Evolutionary conservation across 2,113 vertebrate genomes (phyloP).

Genomic region (Quiscalus mexicanus): DNA sequence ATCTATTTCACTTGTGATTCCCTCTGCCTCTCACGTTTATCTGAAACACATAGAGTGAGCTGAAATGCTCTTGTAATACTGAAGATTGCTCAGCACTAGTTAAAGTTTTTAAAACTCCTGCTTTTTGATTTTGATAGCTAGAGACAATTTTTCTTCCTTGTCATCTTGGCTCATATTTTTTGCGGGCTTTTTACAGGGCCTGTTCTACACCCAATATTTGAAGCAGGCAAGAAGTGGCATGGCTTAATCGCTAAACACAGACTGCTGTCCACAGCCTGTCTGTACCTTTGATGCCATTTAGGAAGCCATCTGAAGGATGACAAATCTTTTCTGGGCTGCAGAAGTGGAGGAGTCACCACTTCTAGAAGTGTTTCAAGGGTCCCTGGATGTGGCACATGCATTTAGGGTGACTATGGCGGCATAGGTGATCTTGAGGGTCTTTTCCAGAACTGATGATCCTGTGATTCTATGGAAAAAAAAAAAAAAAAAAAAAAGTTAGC

Average conservation of each 20-base stretch:
- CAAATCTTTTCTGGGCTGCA: not conserved
- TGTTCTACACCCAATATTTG: not conserved
- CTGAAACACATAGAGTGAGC: not conserved
- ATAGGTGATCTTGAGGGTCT: not conserved
- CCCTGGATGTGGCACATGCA: not conserved
- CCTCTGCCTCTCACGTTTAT: not conserved
- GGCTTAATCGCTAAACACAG: not conserved
- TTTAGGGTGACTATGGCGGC: not conserved
- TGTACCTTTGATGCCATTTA: not conserved
- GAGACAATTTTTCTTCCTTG: not conserved
- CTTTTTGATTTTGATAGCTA: not conserved
- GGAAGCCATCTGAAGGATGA: not conserved
- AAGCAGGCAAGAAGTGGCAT: not conserved
- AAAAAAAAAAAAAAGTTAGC: not conserved
- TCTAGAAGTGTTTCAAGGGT: not conserved
- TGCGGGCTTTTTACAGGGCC: fast-evolving
- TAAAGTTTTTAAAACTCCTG: not conserved
- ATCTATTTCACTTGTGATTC: not conserved
- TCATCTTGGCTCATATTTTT: not conserved
- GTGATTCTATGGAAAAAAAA: not conserved
- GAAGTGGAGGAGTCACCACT: not conserved
- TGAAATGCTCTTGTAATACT: not conserved
- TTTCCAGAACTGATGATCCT: not conserved
- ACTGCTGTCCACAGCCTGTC: not conserved
- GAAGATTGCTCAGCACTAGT: not conserved